Conservation (phyloP, 2,797 vertebrate species). For the Anas bernieri region DNA sequence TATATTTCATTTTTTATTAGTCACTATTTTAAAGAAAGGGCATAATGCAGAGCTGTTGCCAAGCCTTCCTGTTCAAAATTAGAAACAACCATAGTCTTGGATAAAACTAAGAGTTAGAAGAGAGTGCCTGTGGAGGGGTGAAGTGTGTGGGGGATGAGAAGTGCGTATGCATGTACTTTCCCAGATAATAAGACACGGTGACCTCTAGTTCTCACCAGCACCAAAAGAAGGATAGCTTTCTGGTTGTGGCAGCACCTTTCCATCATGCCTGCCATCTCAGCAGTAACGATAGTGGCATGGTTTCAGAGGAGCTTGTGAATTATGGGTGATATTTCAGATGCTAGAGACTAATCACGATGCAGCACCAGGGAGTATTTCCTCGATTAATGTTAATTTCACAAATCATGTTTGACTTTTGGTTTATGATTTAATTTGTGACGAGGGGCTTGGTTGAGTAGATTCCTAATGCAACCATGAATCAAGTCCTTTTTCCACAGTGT, state of each 20-base stretch:
- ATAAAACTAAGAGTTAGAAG: background rate
- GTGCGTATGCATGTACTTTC: background rate
- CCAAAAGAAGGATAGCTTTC: background rate
- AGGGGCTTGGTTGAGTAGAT: constrained; percentile 80
- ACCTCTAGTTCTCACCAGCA: constrained; percentile 9
- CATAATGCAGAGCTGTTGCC: constrained; percentile 26
- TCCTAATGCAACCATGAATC: constrained; percentile 85
- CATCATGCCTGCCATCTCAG: constrained; percentile 17
- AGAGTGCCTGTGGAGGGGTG: background rate
- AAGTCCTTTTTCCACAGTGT: constrained; percentile 66
- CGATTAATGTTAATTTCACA: constrained; percentile 78
- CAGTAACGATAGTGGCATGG: background rate
- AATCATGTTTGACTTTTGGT: constrained; percentile 81
- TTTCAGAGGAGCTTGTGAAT: constrained; percentile 71
- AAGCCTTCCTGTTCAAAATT: background rate
- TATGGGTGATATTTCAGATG: constrained; percentile 81
- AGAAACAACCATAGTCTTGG: constrained; percentile 2
- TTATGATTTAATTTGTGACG: constrained; percentile 79
- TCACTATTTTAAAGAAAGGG: constrained; percentile 37
- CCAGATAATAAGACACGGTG: background rate
- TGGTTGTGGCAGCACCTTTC: constrained; percentile 31
- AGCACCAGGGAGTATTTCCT: constrained; percentile 71
- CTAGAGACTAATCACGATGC: constrained; percentile 64
- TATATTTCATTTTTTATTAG: constrained; percentile 42
- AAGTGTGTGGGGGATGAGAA: background rate